Evolutionary conservation across 2,888 invertebrate genomes (phyloP).

Genomic region (Steromphala cineraria): DNA sequence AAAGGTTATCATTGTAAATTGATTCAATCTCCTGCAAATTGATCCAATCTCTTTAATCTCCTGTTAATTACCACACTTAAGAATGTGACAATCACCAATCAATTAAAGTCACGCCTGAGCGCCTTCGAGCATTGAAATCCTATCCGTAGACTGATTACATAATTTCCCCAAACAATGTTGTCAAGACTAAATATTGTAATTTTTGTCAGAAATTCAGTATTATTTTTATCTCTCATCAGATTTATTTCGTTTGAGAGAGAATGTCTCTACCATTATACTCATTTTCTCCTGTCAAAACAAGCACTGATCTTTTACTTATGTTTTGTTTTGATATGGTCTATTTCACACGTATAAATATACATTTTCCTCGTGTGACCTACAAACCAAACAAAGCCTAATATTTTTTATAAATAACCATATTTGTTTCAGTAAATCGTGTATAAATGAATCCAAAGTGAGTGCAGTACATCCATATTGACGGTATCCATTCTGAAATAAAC

Average conservation of each 20-base stretch:
- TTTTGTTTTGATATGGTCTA: not conserved
- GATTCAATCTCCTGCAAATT: no score
- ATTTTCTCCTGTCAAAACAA: not conserved
- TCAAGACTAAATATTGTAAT: no score
- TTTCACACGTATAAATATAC: not conserved
- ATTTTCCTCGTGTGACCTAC: not conserved
- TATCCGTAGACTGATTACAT: no score
- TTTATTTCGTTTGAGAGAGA: not conserved
- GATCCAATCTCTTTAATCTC: no score
- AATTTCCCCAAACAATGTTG: no score
- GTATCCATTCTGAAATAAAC: conserved; percentile 18
- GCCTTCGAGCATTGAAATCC: no score
- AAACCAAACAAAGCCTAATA: not conserved
- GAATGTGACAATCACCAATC: no score
- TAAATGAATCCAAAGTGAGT: not conserved
- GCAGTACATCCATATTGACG: not conserved
- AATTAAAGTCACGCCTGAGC: no score
- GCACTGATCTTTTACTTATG: not conserved
- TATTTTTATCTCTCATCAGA: no score
- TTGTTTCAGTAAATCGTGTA: not conserved
- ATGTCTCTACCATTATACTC: not conserved
- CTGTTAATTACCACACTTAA: no score
- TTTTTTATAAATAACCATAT: not conserved
- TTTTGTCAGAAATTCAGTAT: no score
- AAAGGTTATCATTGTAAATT: no score